Evolutionary conservation across 1,140 invertebrate genomes (phyloP).

Genomic region (Meloidogyne hapla): DNA sequence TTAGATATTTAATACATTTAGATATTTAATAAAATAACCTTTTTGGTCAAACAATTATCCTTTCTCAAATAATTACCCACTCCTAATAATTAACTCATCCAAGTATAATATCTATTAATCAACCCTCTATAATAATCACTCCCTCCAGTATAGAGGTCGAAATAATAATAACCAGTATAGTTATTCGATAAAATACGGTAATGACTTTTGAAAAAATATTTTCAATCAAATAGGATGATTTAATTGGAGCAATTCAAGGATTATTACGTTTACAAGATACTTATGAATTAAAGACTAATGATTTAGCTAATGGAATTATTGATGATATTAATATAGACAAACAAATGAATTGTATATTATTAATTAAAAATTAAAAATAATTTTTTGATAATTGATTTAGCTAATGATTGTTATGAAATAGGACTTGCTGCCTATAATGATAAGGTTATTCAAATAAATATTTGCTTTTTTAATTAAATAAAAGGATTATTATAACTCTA

Average conservation of each 20-base stretch:
- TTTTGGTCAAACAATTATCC: too few species aligned
- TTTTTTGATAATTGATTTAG: slow-evolving; percentile 56
- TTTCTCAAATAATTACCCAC: too few species aligned
- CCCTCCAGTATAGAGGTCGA: too few species aligned
- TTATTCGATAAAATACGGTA: too few species aligned
- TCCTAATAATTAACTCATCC: too few species aligned
- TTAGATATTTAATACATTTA: too few species aligned
- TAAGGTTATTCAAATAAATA: slow-evolving; percentile 67
- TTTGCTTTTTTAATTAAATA: background rate
- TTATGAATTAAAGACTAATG: slow-evolving; percentile 84
- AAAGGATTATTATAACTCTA: slow-evolving; percentile 84
- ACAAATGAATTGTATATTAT: slow-evolving; percentile 27
- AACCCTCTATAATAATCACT: too few species aligned
- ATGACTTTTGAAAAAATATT: too few species aligned
- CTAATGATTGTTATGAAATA: slow-evolving; percentile 93
- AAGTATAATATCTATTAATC: too few species aligned
- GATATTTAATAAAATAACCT: too few species aligned
- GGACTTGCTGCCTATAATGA: slow-evolving; percentile 88
- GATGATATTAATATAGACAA: slow-evolving; percentile 44
- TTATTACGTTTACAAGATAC: slow-evolving; percentile 86
- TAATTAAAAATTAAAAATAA: too few species aligned
- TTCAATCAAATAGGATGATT: slow-evolving; percentile 69
- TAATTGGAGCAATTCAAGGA: slow-evolving; percentile 87
- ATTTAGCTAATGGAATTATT: slow-evolving; percentile 82
- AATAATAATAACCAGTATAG: too few species aligned